Base-by-base conservation (phyloP, 2,113 vertebrate genomes). In the Vidua macroura region DNA sequence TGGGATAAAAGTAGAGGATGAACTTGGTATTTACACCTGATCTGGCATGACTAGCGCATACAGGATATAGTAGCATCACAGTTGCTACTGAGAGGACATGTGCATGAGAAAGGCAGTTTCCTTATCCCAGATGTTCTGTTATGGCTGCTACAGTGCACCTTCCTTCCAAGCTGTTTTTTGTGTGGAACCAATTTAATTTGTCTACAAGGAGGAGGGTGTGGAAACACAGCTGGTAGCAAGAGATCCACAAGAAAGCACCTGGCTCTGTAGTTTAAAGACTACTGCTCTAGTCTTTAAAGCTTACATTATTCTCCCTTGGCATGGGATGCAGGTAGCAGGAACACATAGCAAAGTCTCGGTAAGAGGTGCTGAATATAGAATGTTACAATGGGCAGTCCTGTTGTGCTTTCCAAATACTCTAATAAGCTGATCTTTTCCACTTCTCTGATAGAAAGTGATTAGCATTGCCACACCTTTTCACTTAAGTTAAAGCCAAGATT, bases 331-430 rank as follows among this genome's bases (percentile, higher is more conserved):
- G 48, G 39, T 63, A 84, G 60, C 60, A 60, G 73, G 35, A 92
- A 25, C 4, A 1, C 24, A 15, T 20, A 23, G 23, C 49, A 39
- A 72, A 55, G n/a, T 35, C 13, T 19, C 0, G 0, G 15, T 67
- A 39, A 33, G 52, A 48, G 33, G 10, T 79, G 56, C 39, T 82
- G 39, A 75, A 52, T 44, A 41, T 10, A 31, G 60, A 41, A 35
- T 19, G 4, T 78, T 59, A 48, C 1, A 6, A 49, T 79, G 33
- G 59, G 37, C 60, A 28, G 16, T 68, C 56, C 31, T 43, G 7
- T 68, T 91, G 19, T 52, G 22, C 58, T 89, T 92, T 87, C 53
- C 35, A 28, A 59, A 39, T 43, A 69, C 70, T 53, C 30, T 63
- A 74, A 67, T 43, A 86, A 91, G 17, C n/a, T 82, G 64, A 75